Evolutionary conservation across 2,113 vertebrate species (phyloP), one percentile per base, ranked within the genome.

Genomic region (Andinoacara biseriatus): DNA sequence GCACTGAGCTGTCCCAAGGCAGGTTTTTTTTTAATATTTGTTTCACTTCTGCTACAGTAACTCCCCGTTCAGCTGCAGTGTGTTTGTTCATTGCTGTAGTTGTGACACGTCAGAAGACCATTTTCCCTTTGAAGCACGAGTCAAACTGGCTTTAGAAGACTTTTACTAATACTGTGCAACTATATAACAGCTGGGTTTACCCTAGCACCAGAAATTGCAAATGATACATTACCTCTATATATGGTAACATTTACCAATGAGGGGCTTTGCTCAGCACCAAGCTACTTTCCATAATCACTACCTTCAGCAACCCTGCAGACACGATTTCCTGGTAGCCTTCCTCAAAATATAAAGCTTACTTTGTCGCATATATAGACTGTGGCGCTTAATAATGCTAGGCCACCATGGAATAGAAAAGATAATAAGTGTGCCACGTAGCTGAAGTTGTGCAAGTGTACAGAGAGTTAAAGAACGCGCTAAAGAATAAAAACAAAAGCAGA

Each of bases 221-320:
- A 84, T 82, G n/a, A 83, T 81, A 76, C 3, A 75, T 84, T 69
- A 33, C 43, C 52, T 78, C 72, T 81, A 15, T 62, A 15, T n/a
- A 82, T 74, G 57, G 33, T 74, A 87, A 75, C 49, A 52, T 69
- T 86, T 84, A 52, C 67, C 72, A 74, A 78, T 86, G 38, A 74
- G 62, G 59, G 38, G 43, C 56, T 85, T 79, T 80, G 58, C 57
- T 81, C 76, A 17, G 24, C 54, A 65, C 5, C 49, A 78, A n/a
- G 22, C 54, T 87, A 5, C 74, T 89, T 84, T 89, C 52, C 52
- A 87, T 85, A 83, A 86, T 89, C 58, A 79, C 83, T 82, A 75
- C 58, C 78, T 88, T 58, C 49, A 76, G 78, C 59, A 74, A 43
- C 83, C 74, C 72, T 9, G 31, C 24, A 83, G 80, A 87, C 67